A percentile compares a stretch with the other conserved stretches of the same genome.
phyloP scores from a whole-genome alignment of 2,113 vertebrate species.

The Seriola quinqueradiata region DNA sequence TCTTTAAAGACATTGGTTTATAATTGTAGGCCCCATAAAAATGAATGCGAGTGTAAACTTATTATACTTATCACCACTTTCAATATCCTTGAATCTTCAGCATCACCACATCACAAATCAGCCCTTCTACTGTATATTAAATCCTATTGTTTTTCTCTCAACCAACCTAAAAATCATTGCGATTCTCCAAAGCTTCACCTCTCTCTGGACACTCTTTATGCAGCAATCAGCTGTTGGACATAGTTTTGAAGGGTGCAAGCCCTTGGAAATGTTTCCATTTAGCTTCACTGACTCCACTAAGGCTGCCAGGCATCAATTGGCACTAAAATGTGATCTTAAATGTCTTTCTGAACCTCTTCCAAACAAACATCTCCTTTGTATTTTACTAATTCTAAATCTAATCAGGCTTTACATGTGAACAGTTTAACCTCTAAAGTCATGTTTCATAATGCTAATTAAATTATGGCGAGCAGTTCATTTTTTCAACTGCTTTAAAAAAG shows the following conservation, averaged over 20 bases:
- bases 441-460: conserved; percentile 30
- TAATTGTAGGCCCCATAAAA: conserved; percentile 52
- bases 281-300: conserved; percentile 26
- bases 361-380: conserved; percentile 17
- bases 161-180: conserved; percentile 38
- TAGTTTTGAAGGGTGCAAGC: conserved; percentile 42
- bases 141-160: conserved; percentile 32
- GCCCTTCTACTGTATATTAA: neutral
- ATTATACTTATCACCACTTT: conserved; percentile 50
- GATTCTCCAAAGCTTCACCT: conserved; percentile 46
- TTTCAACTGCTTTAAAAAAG: neutral
- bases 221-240: conserved; percentile 49
- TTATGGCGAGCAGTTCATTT: conserved; percentile 3
- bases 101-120: conserved; percentile 40
- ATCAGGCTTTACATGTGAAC: conserved; percentile 28
- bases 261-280: conserved; percentile 48
- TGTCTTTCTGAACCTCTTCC: conserved; percentile 19
- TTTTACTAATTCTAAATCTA: conserved; percentile 19
- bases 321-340: conserved; percentile 24
- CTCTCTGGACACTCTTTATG: conserved; percentile 42
- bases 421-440: conserved; percentile 18
- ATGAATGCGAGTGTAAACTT: conserved; percentile 38
- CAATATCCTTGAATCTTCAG: conserved; percentile 51
- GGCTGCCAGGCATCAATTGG: conserved; percentile 38
- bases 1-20: conserved; percentile 54